Evolutionary conservation across 2,888 invertebrate genomes (phyloP).

Genomic region (Drosophila birchii): DNA sequence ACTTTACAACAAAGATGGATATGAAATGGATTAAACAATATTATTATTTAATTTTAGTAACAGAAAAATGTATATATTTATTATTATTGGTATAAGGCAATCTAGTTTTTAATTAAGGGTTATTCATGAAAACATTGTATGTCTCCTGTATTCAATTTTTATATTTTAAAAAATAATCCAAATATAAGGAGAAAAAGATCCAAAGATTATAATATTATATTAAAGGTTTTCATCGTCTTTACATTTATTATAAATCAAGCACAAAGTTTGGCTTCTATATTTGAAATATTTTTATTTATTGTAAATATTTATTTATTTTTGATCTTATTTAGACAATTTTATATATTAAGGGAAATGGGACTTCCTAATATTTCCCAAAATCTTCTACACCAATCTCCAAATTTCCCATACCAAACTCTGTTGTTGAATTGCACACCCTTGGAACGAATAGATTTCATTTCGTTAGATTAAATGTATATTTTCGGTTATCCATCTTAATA

Average conservation of each 20-base stretch:
- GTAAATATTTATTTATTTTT: too few relatives aligned
- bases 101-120: too few relatives aligned
- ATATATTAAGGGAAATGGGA: too few relatives aligned
- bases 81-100: background rate
- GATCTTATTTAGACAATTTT: background rate
- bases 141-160: too few relatives aligned
- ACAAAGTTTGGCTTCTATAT: too few relatives aligned
- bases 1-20: fast-evolving
- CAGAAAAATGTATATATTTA: background rate
- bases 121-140: too few relatives aligned
- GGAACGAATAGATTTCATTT: conserved; percentile 16
- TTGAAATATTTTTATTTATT: too few relatives aligned
- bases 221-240: background rate
- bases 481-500: conserved; percentile 45
- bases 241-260: background rate
- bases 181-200: too few relatives aligned
- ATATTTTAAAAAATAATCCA: too few relatives aligned
- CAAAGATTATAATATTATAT: background rate
- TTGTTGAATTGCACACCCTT: conserved; percentile 7
- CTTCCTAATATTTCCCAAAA: background rate
- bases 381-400: background rate
- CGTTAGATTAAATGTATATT: conserved; percentile 29
- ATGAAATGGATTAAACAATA: background rate
- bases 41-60: background rate
- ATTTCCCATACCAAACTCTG: background rate